Evolutionary conservation across 2,797 vertebrate genomes (phyloP).

Genomic region (Carcharodon carcharias): DNA sequence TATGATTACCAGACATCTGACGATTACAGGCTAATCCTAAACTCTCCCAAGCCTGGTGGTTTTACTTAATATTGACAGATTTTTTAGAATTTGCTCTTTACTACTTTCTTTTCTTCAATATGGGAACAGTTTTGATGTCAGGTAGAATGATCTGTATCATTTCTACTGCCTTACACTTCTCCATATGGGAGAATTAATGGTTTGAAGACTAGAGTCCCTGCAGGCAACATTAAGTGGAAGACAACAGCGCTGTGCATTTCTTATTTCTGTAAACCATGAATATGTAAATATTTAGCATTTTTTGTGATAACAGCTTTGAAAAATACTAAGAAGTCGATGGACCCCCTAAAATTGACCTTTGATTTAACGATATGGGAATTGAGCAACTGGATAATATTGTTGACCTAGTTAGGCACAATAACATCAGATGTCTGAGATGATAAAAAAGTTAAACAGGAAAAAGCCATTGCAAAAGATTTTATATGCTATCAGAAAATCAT

Average conservation of each 20-base stretch:
- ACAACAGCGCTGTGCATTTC: not conserved
- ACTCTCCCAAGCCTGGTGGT: not conserved
- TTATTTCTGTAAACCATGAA: not conserved
- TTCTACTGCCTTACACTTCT: conserved; percentile 38
- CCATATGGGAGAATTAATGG: conserved; percentile 39
- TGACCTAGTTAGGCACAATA: not conserved
- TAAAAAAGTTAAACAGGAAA: not conserved
- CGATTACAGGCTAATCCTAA: conserved; percentile 33
- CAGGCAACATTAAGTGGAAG: not conserved
- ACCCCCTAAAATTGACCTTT: not conserved
- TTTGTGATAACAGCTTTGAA: not conserved
- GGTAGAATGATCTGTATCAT: conserved; percentile 40
- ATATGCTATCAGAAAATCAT: not conserved
- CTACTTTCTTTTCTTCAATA: conserved; percentile 42
- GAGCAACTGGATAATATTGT: not conserved
- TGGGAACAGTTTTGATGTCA: conserved; percentile 37
- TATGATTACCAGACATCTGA: not conserved
- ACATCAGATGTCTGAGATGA: not conserved
- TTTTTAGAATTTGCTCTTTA: conserved; percentile 41
- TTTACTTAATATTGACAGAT: conserved; percentile 42
- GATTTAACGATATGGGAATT: not conserved
- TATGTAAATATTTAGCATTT: not conserved
- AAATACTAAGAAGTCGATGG: not conserved
- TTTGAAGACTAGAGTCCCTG: conserved; percentile 18
- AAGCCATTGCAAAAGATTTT: not conserved